phyloP scores from a whole-genome alignment of 2,113 vertebrate genomes.

The Takifugu bimaculatus region DNA sequence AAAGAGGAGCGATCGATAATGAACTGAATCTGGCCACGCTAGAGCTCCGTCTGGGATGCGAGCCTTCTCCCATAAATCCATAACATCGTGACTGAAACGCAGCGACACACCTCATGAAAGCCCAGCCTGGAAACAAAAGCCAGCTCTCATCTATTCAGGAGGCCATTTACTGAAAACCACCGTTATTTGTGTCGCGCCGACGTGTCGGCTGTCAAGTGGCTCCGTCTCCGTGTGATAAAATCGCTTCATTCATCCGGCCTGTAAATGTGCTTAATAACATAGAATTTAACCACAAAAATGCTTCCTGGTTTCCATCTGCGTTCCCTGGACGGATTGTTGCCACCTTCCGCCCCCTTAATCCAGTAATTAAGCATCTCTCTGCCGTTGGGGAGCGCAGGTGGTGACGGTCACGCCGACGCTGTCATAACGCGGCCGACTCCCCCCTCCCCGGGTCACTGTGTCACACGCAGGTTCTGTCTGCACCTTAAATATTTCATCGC shows the following conservation, averaged over 20 bases:
- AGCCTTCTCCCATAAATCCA: slow-evolving; percentile 58
- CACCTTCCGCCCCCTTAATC: slow-evolving; percentile 68
- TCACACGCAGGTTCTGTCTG: slow-evolving; percentile 49
- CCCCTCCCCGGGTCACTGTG: slow-evolving; percentile 69
- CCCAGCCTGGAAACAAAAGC: slow-evolving; percentile 32
- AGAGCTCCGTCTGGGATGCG: slow-evolving; percentile 33
- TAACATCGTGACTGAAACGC: slow-evolving; percentile 37
- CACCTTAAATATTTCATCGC: slow-evolving; percentile 76
- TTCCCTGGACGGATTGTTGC: slow-evolving; percentile 32
- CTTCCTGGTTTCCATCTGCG: neutral
- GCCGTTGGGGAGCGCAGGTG: slow-evolving; percentile 47
- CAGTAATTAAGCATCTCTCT: slow-evolving; percentile 75
- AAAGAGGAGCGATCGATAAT: slow-evolving; percentile 70
- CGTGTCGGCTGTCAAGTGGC: too few species aligned
- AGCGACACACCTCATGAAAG: slow-evolving; percentile 27
- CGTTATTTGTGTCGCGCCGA: slow-evolving; percentile 12
- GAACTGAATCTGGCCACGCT: slow-evolving; percentile 65
- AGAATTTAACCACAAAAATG: too few species aligned
- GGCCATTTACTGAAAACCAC: slow-evolving; percentile 30
- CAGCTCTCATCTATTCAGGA: slow-evolving; percentile 31
- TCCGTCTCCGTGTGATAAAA: too few species aligned
- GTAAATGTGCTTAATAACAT: too few species aligned
- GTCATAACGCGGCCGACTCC: slow-evolving; percentile 68
- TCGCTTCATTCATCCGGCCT: too few species aligned
- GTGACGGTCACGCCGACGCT: slow-evolving; percentile 69